A percentile compares a stretch with the other conserved stretches of the same genome.
These are phyloP conservation scores for Rostratula benghalensis DNA, from an alignment of 2,113 vertebrate species.

Conservation along the genomic window DNA sequence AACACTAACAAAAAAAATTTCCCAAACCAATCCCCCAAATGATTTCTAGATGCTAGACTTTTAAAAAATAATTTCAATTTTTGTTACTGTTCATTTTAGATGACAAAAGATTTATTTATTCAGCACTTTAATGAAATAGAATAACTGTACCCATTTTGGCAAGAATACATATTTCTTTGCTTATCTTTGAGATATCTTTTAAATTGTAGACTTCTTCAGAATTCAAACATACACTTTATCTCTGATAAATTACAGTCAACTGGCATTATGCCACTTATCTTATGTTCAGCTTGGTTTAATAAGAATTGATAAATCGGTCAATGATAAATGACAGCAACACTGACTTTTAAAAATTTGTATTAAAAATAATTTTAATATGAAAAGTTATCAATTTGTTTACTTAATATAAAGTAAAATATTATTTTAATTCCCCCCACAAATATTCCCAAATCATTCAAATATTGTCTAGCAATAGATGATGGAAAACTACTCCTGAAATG, in stretches of 20 bases:
- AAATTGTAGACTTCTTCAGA: neutral
- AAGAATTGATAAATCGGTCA: neutral
- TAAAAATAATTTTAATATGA: neutral
- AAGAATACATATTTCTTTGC: neutral
- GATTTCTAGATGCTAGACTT: neutral
- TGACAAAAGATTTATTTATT: neutral
- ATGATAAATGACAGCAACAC: neutral
- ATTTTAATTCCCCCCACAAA: neutral
- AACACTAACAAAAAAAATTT: neutral
- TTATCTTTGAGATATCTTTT: neutral
- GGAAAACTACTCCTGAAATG: neutral
- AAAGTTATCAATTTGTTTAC: neutral
- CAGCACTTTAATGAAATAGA: neutral
- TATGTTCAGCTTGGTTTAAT: neutral
- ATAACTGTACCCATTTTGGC: neutral
- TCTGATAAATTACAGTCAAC: neutral
- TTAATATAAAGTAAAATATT: too few relatives aligned
- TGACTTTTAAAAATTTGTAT: neutral
- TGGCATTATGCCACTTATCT: neutral
- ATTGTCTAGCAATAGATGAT: neutral
- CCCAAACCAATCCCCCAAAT: accelerated
- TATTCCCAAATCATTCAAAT: neutral
- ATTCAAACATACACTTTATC: neutral
- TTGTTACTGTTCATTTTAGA: neutral
- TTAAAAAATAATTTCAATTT: neutral